Conservation (phyloP, 2,113 vertebrate genomes). For the Caracal caracal region DNA sequence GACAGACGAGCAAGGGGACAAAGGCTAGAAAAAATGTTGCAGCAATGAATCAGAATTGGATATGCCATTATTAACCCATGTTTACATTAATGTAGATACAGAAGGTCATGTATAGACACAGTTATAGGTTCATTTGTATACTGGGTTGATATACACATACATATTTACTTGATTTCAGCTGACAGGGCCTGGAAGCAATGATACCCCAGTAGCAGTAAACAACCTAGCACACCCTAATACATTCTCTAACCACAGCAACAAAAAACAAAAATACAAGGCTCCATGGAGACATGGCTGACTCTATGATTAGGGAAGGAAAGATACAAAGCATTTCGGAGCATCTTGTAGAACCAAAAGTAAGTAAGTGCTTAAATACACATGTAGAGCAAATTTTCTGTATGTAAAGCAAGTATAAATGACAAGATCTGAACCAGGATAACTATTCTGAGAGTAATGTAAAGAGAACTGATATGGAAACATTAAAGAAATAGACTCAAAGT, state of each 20-base stretch:
- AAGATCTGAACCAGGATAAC: neutral
- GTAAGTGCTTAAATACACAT: neutral
- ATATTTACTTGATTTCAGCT: neutral
- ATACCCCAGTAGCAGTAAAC: neutral
- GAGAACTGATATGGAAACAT: neutral
- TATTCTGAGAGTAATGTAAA: neutral
- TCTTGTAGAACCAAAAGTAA: neutral
- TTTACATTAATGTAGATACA: neutral
- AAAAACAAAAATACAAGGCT: neutral
- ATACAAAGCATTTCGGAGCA: neutral
- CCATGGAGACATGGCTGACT: neutral
- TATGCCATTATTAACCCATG: neutral
- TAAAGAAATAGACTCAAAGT: neutral
- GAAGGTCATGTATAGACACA: neutral
- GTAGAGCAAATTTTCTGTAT: neutral
- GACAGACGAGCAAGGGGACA: neutral
- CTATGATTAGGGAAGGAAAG: rapidly evolving
- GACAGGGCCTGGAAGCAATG: neutral
- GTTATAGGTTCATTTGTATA: neutral
- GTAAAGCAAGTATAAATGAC: neutral
- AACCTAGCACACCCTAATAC: neutral
- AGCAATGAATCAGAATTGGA: neutral
- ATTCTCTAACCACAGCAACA: neutral
- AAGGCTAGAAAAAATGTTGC: neutral
- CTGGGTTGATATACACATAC: neutral